Evolutionary conservation across 2,888 invertebrate species (phyloP), one percentile per base, ranked within the genome.

Genomic region (Dermolepida albohirtum): DNA sequence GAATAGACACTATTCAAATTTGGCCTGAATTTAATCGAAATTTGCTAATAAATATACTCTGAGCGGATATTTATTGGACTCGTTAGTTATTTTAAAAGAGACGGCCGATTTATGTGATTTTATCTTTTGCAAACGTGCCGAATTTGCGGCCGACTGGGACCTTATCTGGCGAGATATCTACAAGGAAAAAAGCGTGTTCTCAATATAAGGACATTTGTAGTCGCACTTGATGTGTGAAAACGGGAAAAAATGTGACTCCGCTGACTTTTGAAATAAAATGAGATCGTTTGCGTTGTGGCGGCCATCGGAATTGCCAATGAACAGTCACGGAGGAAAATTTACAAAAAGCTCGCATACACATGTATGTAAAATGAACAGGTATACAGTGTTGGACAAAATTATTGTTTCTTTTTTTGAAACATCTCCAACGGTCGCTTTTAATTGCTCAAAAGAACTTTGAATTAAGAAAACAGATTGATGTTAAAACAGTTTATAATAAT

Each of bases 201-300:
- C 73, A 71, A 74, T 80, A 79, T 78, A 78, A 76, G 76, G 75
- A 78, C 79, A 80, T 80, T 80, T 80, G 79, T 78, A 79, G 79
- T 78, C 78, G 72, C 76, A 76, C 78, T 76, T 73, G 76, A 78
- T 76, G 78, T 78, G 79, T 78, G 78, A 79, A 77, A 77, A 69
- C 65, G 52, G 64, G 64, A 68, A 68, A 68, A 68, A 68, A 68
- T 65, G 41, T 57, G 66, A 62, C 59, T 62, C 29, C 59, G 59
- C 47, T 44, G 59, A 47, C 59, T 62, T 62, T 62, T 44, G 47
- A 62, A 62, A 62, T 62, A 62, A 62, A 62, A 62, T 62, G 59
- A 62, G 59, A 62, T 62, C 59, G 59, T 62, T 62, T 62, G 59
- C 59, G 59, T 34, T 34, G 34, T 62, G 59, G 59, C 59, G 59